These are phyloP conservation scores for Coryphaenoides rupestris DNA, from an alignment of 2,113 vertebrate species.

Conservation along the genomic window DNA sequence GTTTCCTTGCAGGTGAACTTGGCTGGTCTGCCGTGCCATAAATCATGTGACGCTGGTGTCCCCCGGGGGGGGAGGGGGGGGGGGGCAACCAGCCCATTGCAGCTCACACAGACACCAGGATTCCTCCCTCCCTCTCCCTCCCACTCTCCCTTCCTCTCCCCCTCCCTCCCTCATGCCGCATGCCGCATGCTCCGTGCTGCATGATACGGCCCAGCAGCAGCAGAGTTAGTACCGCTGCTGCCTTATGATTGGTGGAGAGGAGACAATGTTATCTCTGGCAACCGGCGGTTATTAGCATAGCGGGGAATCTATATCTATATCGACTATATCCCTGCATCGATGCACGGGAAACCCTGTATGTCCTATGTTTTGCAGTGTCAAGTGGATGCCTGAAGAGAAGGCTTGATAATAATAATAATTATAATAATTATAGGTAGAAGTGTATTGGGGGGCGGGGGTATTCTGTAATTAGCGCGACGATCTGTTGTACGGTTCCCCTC, in stretches of 20 bases:
- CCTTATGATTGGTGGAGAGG: conserved; percentile 5
- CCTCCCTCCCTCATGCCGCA: too few relatives aligned
- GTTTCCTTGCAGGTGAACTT: conserved; percentile 39
- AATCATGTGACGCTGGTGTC: conserved; percentile 48
- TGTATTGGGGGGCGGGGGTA: too few relatives aligned
- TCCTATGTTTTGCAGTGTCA: too few relatives aligned
- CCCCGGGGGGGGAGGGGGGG: conserved; percentile 22
- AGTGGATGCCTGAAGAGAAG: too few relatives aligned
- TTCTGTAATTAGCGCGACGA: too few relatives aligned
- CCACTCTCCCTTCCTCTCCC: background rate
- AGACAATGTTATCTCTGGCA: conserved; percentile 6
- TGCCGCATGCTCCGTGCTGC: too few relatives aligned
- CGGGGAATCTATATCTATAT: background rate
- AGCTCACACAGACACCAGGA: conserved; percentile 13
- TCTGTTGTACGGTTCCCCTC: too few relatives aligned
- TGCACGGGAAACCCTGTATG: too few relatives aligned
- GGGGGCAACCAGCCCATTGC: conserved; percentile 6
- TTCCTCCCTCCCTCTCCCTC: conserved; percentile 1
- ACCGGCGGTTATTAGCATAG: background rate
- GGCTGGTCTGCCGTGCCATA: conserved; percentile 41
- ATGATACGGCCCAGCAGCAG: too few relatives aligned
- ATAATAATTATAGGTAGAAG: too few relatives aligned
- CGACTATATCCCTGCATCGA: background rate
- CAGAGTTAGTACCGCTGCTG: too few relatives aligned
- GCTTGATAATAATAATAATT: too few relatives aligned